Evolutionary conservation across 2,797 vertebrate species (phyloP), one percentile per base, ranked within the genome.

Genomic region (Gallinago solitaria): DNA sequence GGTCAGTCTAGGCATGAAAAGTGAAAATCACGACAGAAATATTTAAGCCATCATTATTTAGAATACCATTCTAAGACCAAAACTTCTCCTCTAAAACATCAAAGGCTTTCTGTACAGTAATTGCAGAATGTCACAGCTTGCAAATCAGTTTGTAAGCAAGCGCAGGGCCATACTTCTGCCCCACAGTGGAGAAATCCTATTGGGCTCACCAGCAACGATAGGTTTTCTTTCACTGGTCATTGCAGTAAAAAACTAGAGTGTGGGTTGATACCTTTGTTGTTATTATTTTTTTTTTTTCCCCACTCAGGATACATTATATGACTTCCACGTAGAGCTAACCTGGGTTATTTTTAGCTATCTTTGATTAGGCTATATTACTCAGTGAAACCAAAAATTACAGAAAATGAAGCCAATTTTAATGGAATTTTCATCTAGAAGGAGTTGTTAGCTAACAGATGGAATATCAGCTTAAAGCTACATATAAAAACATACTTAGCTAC

Each of bases 371-470:
- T 74, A 13, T 53, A 75, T 48, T 85, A 93, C 60, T 47, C 33
- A 71, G 35, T 39, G 47, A 81, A 93, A 90, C 9, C 0, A 54
- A 87, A 81, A 48, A 3, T 33, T 56, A 61, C 9, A 39, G 5
- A 81, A 83, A 95, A 91, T 28, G 39, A 94, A 88, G 65, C 19
- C 77, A 94, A 89, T 86, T 89, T 78, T 86, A 89, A 61, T 17
- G 8, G 45, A 81, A 57, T 71, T 83, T 90, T 95, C 45, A 88
- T 86, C 41, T 54, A 78, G 37, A 91, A 83, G 50, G 57, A 47
- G 21, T 33, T 78, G 57, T n/a, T 88, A 61, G 50, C 41, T 94
- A 91, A 60, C 76, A 88, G 87, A 92, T 64, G 54, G 73, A 88
- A 28, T 90, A 83, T 53, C 85, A 88, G 28, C 57, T 89, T 71